Conservation (phyloP, 2,797 vertebrate genomes). For the Hoplostethus atlanticus region DNA sequence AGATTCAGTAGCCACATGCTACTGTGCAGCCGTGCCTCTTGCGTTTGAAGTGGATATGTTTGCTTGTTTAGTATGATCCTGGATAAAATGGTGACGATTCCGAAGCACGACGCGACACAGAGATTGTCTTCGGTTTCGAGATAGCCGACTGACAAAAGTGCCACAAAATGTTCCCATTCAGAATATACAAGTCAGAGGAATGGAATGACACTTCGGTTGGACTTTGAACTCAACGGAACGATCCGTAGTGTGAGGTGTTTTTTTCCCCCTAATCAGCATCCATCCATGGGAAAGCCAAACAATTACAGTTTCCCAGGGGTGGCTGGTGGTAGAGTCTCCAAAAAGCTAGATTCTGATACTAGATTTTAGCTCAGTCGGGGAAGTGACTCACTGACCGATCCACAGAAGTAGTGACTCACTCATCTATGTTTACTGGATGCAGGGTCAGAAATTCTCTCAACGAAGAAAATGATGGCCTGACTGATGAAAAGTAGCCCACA, state of each 20-base stretch:
- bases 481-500: too few species aligned
- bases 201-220: slow-evolving; percentile 38
- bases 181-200: slow-evolving; percentile 35
- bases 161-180: slow-evolving; percentile 46
- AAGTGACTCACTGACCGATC: slow-evolving; percentile 39
- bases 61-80: slow-evolving; percentile 32
- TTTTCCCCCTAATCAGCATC: slow-evolving; percentile 2
- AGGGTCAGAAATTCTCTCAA: slow-evolving; percentile 11
- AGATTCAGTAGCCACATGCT: slow-evolving; percentile 37
- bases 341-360: slow-evolving; percentile 1
- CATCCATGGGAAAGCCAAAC: slow-evolving; percentile 23
- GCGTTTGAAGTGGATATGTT: slow-evolving; percentile 11
- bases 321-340: not conserved
- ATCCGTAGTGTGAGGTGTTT: not conserved
- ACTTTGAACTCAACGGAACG: slow-evolving; percentile 14
- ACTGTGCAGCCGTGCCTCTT: not conserved
- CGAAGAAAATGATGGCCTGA: too few species aligned
- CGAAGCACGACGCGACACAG: slow-evolving; percentile 19
- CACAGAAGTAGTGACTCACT: not conserved
- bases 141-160: slow-evolving; percentile 26
- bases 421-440: slow-evolving; percentile 11
- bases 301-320: slow-evolving; percentile 28
- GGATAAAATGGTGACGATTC: slow-evolving; percentile 35
- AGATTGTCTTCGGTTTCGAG: slow-evolving; percentile 29
- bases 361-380: slow-evolving; percentile 3